Percentiles rank a stretch among this genome's conserved stretches.
Evolutionary conservation across 2,888 invertebrate species (phyloP).

Genomic region (Ariolimax columbianus): DNA sequence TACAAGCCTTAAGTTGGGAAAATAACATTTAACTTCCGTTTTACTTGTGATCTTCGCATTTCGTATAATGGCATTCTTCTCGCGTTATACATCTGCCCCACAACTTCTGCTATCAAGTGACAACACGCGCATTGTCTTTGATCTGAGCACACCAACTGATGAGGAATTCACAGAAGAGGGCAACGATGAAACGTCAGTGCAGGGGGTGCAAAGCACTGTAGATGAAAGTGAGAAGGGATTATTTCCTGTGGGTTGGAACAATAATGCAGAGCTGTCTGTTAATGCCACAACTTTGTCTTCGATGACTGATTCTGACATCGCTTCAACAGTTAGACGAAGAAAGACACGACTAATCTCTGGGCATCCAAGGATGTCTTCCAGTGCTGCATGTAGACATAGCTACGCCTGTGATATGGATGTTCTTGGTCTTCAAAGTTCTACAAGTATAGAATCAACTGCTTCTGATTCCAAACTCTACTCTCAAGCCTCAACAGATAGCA

Average conservation of each 20-base stretch:
- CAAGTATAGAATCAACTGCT: conserved; percentile 27
- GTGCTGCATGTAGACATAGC: not conserved
- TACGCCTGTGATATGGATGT: conserved; percentile 1
- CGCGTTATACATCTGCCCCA: conserved; percentile 39
- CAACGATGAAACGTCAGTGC: not conserved
- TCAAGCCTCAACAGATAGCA: conserved; percentile 45
- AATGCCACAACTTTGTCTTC: not conserved
- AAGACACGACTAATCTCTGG: not conserved
- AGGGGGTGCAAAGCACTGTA: not conserved
- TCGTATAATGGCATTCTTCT: conserved; percentile 48
- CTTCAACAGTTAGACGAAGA: not conserved
- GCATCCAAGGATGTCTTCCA: not conserved
- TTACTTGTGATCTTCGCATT: no score
- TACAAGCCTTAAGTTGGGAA: no score
- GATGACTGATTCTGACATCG: not conserved
- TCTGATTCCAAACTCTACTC: conserved; percentile 34
- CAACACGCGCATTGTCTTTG: conserved; percentile 20
- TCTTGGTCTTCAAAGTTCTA: conserved; percentile 15
- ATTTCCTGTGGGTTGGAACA: not conserved
- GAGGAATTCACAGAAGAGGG: conserved; percentile 8
- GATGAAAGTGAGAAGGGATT: not conserved
- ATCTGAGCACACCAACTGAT: not conserved
- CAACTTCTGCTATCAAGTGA: conserved; percentile 3
- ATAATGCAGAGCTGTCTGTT: not conserved
- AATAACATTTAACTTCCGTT: no score